A percentile compares a stretch with the other conserved stretches of the same genome.
phyloP scores from a whole-genome alignment of 2,113 vertebrate species.

The Chloropsis cyanopogon region DNA sequence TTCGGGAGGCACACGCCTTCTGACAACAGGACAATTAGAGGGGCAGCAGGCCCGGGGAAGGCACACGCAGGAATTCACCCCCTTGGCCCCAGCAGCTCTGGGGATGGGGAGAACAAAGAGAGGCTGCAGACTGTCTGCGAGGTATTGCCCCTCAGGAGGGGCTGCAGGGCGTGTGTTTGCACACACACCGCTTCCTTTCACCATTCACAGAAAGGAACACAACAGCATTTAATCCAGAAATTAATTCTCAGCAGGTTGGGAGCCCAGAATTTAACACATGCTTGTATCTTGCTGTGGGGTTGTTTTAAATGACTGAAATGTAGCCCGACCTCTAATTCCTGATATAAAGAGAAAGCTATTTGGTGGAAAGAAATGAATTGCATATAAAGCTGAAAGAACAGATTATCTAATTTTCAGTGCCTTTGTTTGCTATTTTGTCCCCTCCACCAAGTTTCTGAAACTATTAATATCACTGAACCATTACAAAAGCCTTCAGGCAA shows the following conservation, averaged over 20 bases:
- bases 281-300: not conserved
- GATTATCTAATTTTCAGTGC: not conserved
- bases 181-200: not conserved
- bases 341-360: not conserved
- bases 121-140: not conserved
- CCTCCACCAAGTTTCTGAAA: not conserved
- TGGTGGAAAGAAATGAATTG: not conserved
- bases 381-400: not conserved
- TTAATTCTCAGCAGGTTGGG: not conserved
- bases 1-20: slow-evolving; percentile 74
- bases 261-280: not conserved
- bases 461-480: not conserved
- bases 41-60: slow-evolving; percentile 68
- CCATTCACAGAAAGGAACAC: not conserved
- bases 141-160: not conserved
- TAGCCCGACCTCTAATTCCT: not conserved
- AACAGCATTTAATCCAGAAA: not conserved
- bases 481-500: not conserved
- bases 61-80: slow-evolving; percentile 44
- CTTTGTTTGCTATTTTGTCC: not conserved
- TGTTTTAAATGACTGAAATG: not conserved
- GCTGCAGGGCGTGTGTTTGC: not conserved
- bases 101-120: slow-evolving; percentile 61
- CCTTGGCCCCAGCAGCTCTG: not conserved
- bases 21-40: slow-evolving; percentile 81